phyloP scores from a whole-genome alignment of 2,113 vertebrate genomes.

The Microcebus murinus region DNA sequence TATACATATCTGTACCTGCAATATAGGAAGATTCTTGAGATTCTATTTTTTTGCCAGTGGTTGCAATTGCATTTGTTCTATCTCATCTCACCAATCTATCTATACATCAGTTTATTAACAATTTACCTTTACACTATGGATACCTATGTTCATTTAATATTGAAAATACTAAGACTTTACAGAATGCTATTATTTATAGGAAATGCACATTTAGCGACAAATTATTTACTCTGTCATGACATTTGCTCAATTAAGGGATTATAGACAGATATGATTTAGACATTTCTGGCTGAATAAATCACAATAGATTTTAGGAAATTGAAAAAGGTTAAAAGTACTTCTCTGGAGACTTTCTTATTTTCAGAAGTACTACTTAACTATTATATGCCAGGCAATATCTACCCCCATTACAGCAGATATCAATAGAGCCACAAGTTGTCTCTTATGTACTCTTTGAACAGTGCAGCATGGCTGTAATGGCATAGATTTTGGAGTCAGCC shows the following conservation, averaged over 20 bases:
- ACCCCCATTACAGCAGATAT: neutral
- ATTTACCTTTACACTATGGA: neutral
- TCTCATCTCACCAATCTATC: neutral
- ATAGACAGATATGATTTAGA: neutral
- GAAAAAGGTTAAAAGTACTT: neutral
- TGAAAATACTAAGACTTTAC: neutral
- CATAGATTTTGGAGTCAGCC: neutral
- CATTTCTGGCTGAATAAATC: slow-evolving; percentile 1
- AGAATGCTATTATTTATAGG: neutral
- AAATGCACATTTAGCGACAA: neutral
- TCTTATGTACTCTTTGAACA: neutral
- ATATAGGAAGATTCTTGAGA: neutral
- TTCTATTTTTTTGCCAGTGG: neutral
- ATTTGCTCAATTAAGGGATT: neutral
- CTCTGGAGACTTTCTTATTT: neutral
- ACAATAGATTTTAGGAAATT: neutral
- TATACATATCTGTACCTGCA: neutral
- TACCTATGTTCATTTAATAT: neutral
- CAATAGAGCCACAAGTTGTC: neutral
- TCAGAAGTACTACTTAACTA: neutral
- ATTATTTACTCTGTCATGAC: neutral
- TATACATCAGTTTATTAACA: neutral
- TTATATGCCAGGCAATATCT: neutral
- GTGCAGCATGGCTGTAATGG: neutral
- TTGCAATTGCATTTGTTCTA: neutral